A percentile compares a stretch with the other conserved stretches of the same genome.
Evolutionary conservation across 2,113 vertebrate genomes (phyloP).

Genomic region (Ceyx melanurus): DNA sequence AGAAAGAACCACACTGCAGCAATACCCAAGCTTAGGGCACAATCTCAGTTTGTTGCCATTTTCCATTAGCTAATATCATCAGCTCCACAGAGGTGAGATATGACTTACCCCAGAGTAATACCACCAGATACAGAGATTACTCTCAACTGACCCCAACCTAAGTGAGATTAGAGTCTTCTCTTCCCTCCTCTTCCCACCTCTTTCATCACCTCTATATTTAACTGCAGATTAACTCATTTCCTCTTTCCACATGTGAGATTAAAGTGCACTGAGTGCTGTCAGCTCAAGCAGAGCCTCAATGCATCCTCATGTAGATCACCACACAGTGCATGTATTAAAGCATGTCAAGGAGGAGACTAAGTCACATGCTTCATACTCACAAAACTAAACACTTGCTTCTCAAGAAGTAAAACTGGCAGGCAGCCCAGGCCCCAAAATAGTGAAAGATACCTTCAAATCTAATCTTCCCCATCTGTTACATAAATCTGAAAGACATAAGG

Average conservation of each 20-base stretch:
- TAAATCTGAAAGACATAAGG: constrained; percentile 5
- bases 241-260: constrained; percentile 47
- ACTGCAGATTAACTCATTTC: constrained; percentile 64
- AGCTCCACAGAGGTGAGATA: constrained; percentile 10
- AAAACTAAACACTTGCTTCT: background rate
- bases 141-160: background rate
- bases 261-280: background rate
- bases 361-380: background rate
- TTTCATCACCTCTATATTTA: constrained; percentile 67
- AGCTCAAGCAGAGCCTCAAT: background rate
- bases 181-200: constrained; percentile 19
- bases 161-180: constrained; percentile 36
- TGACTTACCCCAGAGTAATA: constrained; percentile 10
- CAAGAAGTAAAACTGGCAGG: constrained; percentile 17
- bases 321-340: background rate
- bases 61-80: constrained; percentile 58
- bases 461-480: background rate
- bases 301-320: constrained; percentile 22
- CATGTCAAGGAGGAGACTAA: background rate
- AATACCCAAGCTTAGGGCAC: background rate
- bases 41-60: background rate
- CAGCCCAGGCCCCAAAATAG: constrained; percentile 15
- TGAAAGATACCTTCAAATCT: constrained; percentile 23
- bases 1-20: background rate
- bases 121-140: constrained; percentile 39